phyloP scores from a whole-genome alignment of 1,140 invertebrate genomes.

The Orchesella cincta region DNA sequence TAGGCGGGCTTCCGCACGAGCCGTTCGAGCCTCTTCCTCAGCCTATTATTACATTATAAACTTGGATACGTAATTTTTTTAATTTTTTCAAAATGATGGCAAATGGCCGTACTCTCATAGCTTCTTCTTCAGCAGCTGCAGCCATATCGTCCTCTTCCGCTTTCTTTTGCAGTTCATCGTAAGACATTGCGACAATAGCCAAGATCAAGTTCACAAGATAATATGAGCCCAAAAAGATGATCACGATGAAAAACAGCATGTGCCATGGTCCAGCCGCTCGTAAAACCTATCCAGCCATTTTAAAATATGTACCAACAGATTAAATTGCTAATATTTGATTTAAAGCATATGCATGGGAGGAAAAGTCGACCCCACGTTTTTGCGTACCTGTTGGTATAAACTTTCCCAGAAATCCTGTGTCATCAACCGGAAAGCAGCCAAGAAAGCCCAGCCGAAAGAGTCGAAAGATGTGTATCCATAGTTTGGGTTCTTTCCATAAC shows the following conservation, averaged over 20 bases:
- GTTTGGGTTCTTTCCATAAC: slow-evolving; percentile 62
- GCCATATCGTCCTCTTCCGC: slow-evolving; percentile 87
- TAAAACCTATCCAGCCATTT: slow-evolving; percentile 64
- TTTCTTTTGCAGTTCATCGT: slow-evolving; percentile 97
- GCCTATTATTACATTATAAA: slow-evolving; percentile 86
- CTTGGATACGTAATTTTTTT: background rate
- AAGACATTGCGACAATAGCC: slow-evolving; percentile 99
- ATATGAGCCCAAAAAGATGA: slow-evolving; percentile 97
- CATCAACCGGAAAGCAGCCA: slow-evolving; percentile 58
- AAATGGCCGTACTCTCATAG: background rate
- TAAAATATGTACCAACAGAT: background rate
- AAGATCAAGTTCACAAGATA: slow-evolving; percentile 98
- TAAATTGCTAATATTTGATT: too few relatives aligned
- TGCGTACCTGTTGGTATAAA: slow-evolving; percentile 50
- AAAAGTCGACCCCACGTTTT: too few relatives aligned
- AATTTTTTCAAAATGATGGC: background rate
- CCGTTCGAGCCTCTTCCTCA: slow-evolving; percentile 81
- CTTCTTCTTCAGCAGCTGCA: slow-evolving; percentile 59
- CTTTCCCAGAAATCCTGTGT: slow-evolving; percentile 90
- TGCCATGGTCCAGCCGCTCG: slow-evolving; percentile 89
- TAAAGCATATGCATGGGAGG: background rate
- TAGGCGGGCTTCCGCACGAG: slow-evolving; percentile 69
- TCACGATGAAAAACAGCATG: slow-evolving; percentile 96
- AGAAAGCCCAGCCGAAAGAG: slow-evolving; percentile 63
- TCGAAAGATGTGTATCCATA: slow-evolving; percentile 65